These are phyloP conservation scores for Microplitis deprimator DNA, from an alignment of 2,888 invertebrate species.

Conservation along the genomic window DNA sequence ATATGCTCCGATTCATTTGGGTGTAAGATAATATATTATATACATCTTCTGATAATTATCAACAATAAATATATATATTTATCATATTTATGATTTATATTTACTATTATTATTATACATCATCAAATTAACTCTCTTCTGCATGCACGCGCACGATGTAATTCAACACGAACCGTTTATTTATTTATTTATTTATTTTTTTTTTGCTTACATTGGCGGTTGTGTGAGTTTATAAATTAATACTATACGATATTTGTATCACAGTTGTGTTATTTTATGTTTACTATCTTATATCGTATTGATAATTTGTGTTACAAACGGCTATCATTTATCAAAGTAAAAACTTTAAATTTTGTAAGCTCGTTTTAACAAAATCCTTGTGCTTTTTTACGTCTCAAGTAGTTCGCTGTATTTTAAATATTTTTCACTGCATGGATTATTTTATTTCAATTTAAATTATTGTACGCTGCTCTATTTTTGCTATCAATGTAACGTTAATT, in stretches of 20 bases:
- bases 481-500: not conserved
- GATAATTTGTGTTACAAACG: not conserved
- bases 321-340: not conserved
- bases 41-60: constrained; percentile 12
- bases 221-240: constrained; percentile 11
- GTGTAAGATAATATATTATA: constrained; percentile 2
- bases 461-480: not conserved
- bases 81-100: not conserved
- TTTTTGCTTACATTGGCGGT: not conserved
- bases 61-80: not conserved
- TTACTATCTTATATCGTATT: not conserved
- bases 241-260: not conserved
- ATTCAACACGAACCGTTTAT: not conserved
- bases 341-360: not conserved
- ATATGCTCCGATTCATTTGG: not conserved
- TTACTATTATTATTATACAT: not conserved
- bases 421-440: not conserved
- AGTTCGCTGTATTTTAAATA: not conserved
- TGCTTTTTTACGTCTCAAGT: not conserved
- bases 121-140: not conserved
- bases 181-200: not conserved
- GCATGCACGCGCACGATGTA: not conserved
- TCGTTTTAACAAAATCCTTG: not conserved
- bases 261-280: not conserved
- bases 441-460: not conserved